Percentiles rank a stretch among this genome's conserved stretches.
Conservation (phyloP, 2,888 invertebrate genomes). For the Epirrhoe alternata region DNA sequence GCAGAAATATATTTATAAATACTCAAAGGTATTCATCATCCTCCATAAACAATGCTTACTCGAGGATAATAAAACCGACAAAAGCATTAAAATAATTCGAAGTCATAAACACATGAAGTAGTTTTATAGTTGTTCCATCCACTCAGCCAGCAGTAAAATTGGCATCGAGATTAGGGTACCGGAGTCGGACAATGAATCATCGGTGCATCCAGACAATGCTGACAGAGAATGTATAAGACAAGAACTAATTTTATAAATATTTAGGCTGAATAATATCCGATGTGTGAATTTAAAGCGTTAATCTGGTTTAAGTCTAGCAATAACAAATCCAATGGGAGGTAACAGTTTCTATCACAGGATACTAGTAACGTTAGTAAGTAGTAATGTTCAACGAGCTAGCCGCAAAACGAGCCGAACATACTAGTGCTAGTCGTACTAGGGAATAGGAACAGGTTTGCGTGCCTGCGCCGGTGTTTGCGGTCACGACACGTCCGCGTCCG, state of each 20-base stretch:
- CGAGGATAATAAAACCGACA: constrained; percentile 50
- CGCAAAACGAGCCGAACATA: constrained; percentile 45
- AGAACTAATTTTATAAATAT: constrained; percentile 5
- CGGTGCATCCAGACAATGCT: constrained; percentile 41
- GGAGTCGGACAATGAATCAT: constrained; percentile 58
- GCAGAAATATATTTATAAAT: constrained; percentile 8
- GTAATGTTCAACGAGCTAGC: constrained; percentile 42
- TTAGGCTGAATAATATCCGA: neutral
- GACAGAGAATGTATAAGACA: constrained; percentile 15
- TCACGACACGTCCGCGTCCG: constrained; percentile 56
- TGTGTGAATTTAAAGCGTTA: neutral
- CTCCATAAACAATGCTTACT: constrained; percentile 38
- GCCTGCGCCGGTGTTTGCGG: constrained; percentile 71
- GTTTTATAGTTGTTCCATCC: constrained; percentile 66
- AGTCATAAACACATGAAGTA: constrained; percentile 60
- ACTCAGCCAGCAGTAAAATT: constrained; percentile 67
- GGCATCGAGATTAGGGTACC: constrained; percentile 62
- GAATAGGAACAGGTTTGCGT: constrained; percentile 70
- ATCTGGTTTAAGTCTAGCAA: constrained; percentile 8
- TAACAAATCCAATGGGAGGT: constrained; percentile 17
- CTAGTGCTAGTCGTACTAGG: constrained; percentile 34
- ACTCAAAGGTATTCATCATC: constrained; percentile 37
- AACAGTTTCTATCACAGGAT: constrained; percentile 30
- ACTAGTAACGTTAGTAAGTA: constrained; percentile 31
- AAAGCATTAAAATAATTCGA: constrained; percentile 54